Evolutionary conservation across 2,113 vertebrate genomes (phyloP).

Genomic region (Aegithalos caudatus): DNA sequence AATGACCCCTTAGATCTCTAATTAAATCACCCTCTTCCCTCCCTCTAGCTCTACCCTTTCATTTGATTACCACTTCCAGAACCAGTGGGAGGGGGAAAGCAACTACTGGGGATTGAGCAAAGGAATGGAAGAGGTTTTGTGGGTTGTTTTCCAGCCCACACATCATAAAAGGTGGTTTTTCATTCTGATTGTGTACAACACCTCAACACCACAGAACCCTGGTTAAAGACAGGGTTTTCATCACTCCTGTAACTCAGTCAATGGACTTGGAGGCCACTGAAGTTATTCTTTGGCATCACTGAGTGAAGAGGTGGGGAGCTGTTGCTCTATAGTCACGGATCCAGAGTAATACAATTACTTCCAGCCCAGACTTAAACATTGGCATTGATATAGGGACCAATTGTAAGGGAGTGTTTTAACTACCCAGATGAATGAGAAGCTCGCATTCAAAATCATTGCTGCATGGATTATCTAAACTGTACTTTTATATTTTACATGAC

Average conservation of each 20-base stretch:
- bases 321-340: neutral
- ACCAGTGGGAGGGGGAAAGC: neutral
- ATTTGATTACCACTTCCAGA: conserved; percentile 1
- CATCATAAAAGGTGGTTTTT: neutral
- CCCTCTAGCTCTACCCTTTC: neutral
- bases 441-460: neutral
- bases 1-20: neutral
- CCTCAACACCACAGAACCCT: neutral
- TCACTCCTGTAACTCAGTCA: neutral
- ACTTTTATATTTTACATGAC: neutral
- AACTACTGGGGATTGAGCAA: neutral
- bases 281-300: neutral
- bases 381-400: neutral
- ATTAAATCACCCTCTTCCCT: neutral
- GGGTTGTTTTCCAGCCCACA: neutral
- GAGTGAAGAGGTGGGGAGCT: neutral
- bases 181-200: neutral
- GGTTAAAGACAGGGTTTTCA: neutral
- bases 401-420: neutral
- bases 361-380: neutral
- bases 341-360: neutral
- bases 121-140: neutral
- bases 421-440: neutral
- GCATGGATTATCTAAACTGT: neutral
- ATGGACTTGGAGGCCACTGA: neutral